Base-by-base conservation (phyloP, 1,140 invertebrate species). In the Chymomyza costata region DNA sequence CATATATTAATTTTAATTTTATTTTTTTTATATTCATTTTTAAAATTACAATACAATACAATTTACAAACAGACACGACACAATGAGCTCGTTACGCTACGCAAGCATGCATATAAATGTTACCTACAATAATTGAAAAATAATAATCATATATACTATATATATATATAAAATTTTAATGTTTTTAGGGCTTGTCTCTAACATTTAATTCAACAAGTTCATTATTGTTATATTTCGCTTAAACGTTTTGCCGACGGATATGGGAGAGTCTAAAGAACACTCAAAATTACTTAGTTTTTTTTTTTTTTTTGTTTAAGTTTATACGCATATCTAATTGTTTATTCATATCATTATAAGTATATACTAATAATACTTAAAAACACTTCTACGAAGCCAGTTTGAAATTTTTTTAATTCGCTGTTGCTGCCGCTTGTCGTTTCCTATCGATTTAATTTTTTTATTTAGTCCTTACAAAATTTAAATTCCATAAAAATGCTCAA, bases 371-470 rank as follows among this genome's bases (percentile, higher is more conserved):
- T 80, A 80, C 67, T 73, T 80, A 80, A 80, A 80, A 80, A 80
- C 73, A 80, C 73, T 80, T 80, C 73, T 80, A 73, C 73, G 73
- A 80, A 80, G 73, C 73, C 74, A 65, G 73, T 80, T 80, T 73
- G 67, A 65, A 73, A 80, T 80, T 58, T 54, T 48, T 44, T 62
- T 65, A 58, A 52, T 71, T 69, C 55, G 66, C 58, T 71, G 62
- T 57, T 49, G 28, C 28, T 54, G 58, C 44, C 17, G 44, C 50
- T 13, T 61, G 53, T 37, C 31, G 38, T 41, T 13, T 41, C 37
- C 38, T 54, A 55, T 44, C 37, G 34, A 35, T 65, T 38, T 21
- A 34, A 28, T 28, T 6, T 48, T 58, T 39, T 39, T 47, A 48
- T 41, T 60, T 54, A 39, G 49, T 56, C 3, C 14, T 35, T 48